Base-by-base conservation (phyloP, 2,797 vertebrate genomes). In the Potorous gilbertii region DNA sequence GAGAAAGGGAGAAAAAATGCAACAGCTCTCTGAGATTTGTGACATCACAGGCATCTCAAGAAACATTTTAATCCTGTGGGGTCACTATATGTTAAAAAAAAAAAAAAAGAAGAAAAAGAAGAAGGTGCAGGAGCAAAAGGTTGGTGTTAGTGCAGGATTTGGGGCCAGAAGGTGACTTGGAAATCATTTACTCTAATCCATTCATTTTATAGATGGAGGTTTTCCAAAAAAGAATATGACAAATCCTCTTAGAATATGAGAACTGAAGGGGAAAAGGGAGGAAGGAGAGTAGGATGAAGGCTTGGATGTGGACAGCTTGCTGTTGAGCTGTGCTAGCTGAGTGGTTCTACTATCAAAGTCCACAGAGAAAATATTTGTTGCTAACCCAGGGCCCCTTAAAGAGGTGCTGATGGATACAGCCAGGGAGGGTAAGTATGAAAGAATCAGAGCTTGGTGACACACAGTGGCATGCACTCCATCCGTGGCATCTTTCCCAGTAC, bases 201-300 rank as follows among this genome's bases (percentile, higher is more conserved):
- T 9, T 87, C 74, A 27, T 46, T 46, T 81, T 81, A 46, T 9
- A 87, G 40, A 87, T 12, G 81, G 90, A 24, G 9, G 90, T 89
- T 62, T 95, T 92, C 31, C 24, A 91, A 21, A 59, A 87, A 96
- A n/a, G 74, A 93, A 91, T 14, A 81, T 46, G 40, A 93, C 90
- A 55, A 81, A 81, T 96, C 95, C 90, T 94, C 94, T 66, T 90
- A 92, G 94, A 91, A 92, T 52, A 59, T 4, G 54, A 10, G 93
- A 16, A 54, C 34, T 52, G 55, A 21, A 12, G 92, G 90, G 52
- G n/a, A 54, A 90, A 55, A 56, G 28, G 52, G 93, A 56, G 57
- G 55, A 54, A 5, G 46, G 89, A 87, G 56, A 92, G 91, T 50
- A 94, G 28, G 59, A 94, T 40, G 92, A 55, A 92, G 91, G 56